Conservation (phyloP, 2,113 vertebrate species). For the Otocyon megalotis region DNA sequence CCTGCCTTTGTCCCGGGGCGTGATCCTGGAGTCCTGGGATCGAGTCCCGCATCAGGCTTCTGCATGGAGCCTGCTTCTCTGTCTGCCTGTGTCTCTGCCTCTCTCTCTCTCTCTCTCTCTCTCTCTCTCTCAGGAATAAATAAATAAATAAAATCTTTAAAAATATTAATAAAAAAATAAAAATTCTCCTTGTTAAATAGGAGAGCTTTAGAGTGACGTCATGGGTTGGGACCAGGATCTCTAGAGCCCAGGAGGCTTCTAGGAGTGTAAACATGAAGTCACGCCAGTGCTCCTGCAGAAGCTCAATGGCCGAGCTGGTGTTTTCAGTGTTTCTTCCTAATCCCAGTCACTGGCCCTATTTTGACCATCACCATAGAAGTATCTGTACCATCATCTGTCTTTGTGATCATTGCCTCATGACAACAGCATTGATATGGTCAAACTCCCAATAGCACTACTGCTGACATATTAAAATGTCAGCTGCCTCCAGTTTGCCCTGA, state of each 20-base stretch:
- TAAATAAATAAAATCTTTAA: no score
- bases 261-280: fast-evolving
- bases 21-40: no score
- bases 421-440: not conserved
- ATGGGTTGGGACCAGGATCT: not conserved
- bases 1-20: no score
- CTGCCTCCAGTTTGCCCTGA: not conserved
- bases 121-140: no score
- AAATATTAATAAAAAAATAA: no score
- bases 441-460: not conserved
- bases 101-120: no score
- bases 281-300: not conserved
- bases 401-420: not conserved
- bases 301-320: fast-evolving
- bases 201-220: not conserved
- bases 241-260: not conserved
- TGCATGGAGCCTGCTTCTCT: no score
- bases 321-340: not conserved
- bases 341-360: not conserved
- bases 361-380: not conserved
- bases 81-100: no score
- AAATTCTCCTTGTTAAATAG: not conserved
- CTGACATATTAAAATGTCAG: no score
- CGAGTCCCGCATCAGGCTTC: no score
- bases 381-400: not conserved